Evolutionary conservation across 2,888 invertebrate species (phyloP), one percentile per base, ranked within the genome.

Genomic region (Drosophila leonis): DNA sequence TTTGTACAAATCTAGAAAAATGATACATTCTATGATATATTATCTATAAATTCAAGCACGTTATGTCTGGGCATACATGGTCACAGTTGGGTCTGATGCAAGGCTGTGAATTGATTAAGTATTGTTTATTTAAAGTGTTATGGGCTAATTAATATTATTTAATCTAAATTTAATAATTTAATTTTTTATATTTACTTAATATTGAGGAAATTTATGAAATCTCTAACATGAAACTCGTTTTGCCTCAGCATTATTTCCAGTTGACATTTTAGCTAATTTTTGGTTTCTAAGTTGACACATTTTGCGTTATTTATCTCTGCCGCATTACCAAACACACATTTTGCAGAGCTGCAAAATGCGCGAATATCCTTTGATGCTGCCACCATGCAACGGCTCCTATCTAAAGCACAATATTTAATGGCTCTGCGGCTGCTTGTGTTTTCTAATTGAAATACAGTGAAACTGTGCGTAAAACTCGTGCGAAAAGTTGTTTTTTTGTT

Each of bases 371-470:
- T 59, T 59, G 57, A 18, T 15, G 27, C 20, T 46, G 44, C n/a
- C 24, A 7, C 24, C 15, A 24, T 15, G 46, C 15, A 5, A 10
- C 15, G 27, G n/a, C n/a, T 48, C 13, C 24, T 27, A 35, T 35
- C 39, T 10, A 65, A 42, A 41, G 10, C 12, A 9, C 13, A 48
- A 52, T 20, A 59, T 46, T 10, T 46, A 52, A 49, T 57, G 31
- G 37, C 37, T 41, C 48, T 44, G 54, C 31, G 49, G 59, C 46
- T 37, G 33, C 24, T 27, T 42, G 35, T 44, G 42, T 56, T 73
- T 71, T 70, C 63, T 84, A 83, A 88, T 88, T 84, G 78, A 84
- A 80, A 84, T 82, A 35, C 76, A 59, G 78, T 59, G 55, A 74
- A 83, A 76, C 80, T 75, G 57, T 80, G 88, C 74, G 77, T 75